phyloP scores from a whole-genome alignment of 2,113 vertebrate genomes.

The Pterocles orientalis region DNA sequence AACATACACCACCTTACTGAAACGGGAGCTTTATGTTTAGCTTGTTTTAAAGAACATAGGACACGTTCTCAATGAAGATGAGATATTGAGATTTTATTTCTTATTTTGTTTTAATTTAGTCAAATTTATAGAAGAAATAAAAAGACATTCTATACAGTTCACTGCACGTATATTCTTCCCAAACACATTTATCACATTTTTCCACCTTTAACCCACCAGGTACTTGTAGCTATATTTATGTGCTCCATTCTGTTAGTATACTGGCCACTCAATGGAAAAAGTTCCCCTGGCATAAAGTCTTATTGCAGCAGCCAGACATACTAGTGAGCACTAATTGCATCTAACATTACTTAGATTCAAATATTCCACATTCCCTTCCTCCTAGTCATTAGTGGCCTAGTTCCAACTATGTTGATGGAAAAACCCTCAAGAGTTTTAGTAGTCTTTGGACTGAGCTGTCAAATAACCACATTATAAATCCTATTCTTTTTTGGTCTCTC shows the following conservation, averaged over 20 bases:
- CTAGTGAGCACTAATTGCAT: constrained; percentile 5
- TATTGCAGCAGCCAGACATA: not conserved
- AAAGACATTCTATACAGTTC: not conserved
- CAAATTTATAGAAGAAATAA: not conserved
- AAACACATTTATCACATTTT: not conserved
- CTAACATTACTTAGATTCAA: not conserved
- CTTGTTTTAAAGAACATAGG: not conserved
- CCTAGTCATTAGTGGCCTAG: not conserved
- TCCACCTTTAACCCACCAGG: not conserved
- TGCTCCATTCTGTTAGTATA: not conserved
- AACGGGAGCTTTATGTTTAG: not conserved
- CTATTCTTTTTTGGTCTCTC: not conserved
- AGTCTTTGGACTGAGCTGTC: constrained; percentile 23
- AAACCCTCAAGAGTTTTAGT: not conserved
- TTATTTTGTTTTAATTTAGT: not conserved
- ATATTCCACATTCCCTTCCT: constrained; percentile 9
- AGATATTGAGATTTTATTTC: not conserved
- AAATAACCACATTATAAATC: constrained; percentile 47
- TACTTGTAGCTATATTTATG: not conserved
- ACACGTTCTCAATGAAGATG: not conserved
- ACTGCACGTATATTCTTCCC: not conserved
- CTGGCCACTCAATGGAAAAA: not conserved
- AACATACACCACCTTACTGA: not conserved
- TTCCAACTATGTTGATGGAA: constrained; percentile 21
- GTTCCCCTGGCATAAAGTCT: not conserved